A percentile compares a stretch with the other conserved stretches of the same genome.
phyloP scores from a whole-genome alignment of 2,113 vertebrate genomes.

The Aegotheles bennettii region DNA sequence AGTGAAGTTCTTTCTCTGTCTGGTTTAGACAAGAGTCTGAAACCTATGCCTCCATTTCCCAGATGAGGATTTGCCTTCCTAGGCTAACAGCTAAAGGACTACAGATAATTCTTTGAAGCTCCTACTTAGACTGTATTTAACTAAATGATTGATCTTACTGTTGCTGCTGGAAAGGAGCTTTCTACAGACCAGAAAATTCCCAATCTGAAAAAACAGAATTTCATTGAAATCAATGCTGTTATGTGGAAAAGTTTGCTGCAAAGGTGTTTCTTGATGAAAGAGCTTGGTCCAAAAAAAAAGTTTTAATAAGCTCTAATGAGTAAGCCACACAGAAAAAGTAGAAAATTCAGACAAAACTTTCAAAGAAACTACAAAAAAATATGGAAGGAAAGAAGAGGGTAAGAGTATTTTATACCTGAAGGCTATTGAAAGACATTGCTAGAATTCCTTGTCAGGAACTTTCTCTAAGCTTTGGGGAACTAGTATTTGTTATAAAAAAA shows the following conservation, averaged over 20 bases:
- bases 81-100: not conserved
- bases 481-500: not conserved
- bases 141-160: not conserved
- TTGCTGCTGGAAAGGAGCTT: not conserved
- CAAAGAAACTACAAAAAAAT: not conserved
- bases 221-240: not conserved
- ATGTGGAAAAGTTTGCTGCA: not conserved
- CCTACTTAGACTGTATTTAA: not conserved
- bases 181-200: not conserved
- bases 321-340: not conserved
- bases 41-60: not conserved
- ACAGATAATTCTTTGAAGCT: not conserved
- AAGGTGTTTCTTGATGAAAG: not conserved
- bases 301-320: accelerated
- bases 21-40: not conserved
- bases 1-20: not conserved
- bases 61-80: not conserved
- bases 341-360: not conserved
- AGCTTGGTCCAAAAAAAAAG: not conserved
- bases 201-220: not conserved
- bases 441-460: not conserved
- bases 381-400: not conserved
- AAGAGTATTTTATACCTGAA: not conserved
- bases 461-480: not conserved
- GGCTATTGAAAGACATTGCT: not conserved